Evolutionary conservation across 1,140 invertebrate species (phyloP).

Genomic region (Caerostris extrusa): DNA sequence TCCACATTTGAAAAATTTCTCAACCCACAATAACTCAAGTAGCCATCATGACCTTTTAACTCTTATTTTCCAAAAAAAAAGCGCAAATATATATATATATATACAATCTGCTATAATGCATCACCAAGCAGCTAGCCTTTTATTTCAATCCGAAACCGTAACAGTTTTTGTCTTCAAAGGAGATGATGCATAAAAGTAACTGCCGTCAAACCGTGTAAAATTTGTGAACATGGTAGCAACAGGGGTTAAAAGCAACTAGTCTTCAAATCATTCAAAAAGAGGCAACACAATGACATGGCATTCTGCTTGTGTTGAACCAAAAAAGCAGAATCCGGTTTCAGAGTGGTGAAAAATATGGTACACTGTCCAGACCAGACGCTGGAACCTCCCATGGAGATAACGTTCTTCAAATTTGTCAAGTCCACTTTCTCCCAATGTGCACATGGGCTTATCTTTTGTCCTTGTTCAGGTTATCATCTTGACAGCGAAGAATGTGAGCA

Average conservation of each 20-base stretch:
- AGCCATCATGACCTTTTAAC: not conserved
- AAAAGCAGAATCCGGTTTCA: conserved; percentile 29
- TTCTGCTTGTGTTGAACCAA: not conserved
- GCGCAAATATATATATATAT: not conserved
- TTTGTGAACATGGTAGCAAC: conserved; percentile 21
- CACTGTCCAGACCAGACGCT: not conserved
- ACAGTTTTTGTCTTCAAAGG: not conserved
- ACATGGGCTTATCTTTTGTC: not conserved
- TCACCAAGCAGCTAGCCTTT: not conserved
- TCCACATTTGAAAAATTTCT: not conserved
- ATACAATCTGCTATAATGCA: not conserved
- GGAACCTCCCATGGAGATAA: conserved; percentile 21
- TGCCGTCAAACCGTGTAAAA: not conserved
- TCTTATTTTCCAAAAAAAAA: not conserved
- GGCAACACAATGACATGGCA: not conserved
- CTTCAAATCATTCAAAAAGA: conserved; percentile 5
- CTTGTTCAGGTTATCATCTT: not conserved
- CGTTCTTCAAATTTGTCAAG: conserved; percentile 47
- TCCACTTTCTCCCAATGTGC: conserved; percentile 31
- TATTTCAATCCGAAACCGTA: not conserved
- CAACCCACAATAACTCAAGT: not conserved
- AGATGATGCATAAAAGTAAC: not conserved
- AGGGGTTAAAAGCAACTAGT: conserved; percentile 3
- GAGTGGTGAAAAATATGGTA: not conserved
- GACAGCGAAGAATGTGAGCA: not conserved